Evolutionary conservation across 2,888 invertebrate genomes (phyloP).

Genomic region (Timema podura): DNA sequence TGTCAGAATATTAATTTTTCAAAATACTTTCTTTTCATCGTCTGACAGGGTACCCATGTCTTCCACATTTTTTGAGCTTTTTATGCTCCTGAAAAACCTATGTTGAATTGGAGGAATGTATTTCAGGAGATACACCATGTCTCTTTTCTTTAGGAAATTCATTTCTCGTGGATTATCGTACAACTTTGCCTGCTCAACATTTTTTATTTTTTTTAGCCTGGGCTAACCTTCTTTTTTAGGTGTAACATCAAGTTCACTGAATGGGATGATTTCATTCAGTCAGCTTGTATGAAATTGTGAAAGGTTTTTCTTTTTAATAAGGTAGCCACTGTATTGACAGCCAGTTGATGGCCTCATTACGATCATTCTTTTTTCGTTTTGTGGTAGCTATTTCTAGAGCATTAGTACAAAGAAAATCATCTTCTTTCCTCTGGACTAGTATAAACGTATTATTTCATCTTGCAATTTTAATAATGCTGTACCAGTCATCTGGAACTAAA

Average conservation of each 20-base stretch:
- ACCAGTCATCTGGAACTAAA: slow-evolving; percentile 14
- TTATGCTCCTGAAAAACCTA: not conserved
- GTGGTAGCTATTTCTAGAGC: not conserved
- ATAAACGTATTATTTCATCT: slow-evolving; percentile 4
- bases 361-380: slow-evolving; percentile 9
- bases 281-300: not conserved
- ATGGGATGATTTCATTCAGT: not conserved
- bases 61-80: not conserved
- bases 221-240: not conserved
- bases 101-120: slow-evolving; percentile 2
- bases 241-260: not conserved
- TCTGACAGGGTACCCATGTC: not conserved
- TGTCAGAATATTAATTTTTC: no score
- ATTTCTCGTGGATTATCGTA: not conserved
- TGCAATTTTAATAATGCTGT: slow-evolving; percentile 1
- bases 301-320: not conserved
- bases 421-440: not conserved
- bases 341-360: not conserved
- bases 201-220: not conserved
- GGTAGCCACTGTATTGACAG: not conserved
- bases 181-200: not conserved
- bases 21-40: no score
- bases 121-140: not conserved
- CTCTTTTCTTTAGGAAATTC: not conserved
- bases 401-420: not conserved